A percentile compares a stretch with the other conserved stretches of the same genome.
These are phyloP conservation scores for Chaenogobius annularis DNA, from an alignment of 2,113 vertebrate genomes.

Conservation along the genomic window DNA sequence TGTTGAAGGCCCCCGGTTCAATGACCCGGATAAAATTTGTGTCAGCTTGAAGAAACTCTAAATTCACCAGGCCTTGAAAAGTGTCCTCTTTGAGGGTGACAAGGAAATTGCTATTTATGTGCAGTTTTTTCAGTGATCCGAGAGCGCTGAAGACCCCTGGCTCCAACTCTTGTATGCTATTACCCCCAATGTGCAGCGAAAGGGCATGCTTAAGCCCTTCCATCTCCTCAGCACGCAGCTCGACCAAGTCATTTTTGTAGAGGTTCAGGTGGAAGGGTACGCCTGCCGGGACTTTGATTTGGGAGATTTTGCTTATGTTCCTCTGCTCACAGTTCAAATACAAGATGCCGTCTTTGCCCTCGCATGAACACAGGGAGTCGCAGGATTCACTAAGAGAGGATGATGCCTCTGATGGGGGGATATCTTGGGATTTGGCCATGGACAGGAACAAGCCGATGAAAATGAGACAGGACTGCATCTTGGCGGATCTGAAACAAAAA, in stretches of 20 bases:
- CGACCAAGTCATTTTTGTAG: conserved; percentile 89
- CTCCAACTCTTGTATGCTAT: conserved; percentile 94
- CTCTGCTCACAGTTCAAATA: conserved; percentile 91
- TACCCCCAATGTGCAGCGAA: conserved; percentile 92
- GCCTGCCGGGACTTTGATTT: conserved; percentile 87
- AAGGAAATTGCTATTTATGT: conserved; percentile 98
- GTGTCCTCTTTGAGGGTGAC: conserved; percentile 93
- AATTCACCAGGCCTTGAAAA: conserved; percentile 91
- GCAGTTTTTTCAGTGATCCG: conserved; percentile 89
- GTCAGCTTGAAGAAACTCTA: conserved; percentile 97
- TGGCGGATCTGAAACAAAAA: conserved; percentile 66
- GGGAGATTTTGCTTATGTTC: conserved; percentile 87
- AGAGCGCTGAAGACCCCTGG: conserved; percentile 90
- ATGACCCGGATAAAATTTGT: conserved; percentile 96
- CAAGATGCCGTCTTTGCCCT: conserved; percentile 87
- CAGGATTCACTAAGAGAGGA: conserved; percentile 80
- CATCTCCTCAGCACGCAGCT: conserved; percentile 85
- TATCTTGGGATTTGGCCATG: conserved; percentile 73
- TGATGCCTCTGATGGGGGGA: conserved; percentile 73
- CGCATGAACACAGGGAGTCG: conserved; percentile 86
- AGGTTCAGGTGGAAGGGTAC: conserved; percentile 91
- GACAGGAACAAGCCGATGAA: conserved; percentile 78
- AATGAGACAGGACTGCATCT: conserved; percentile 87
- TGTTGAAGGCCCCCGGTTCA: conserved; percentile 96
- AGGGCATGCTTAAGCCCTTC: conserved; percentile 85